Evolutionary conservation across 2,888 invertebrate species (phyloP).

Genomic region (Lycophotia porphyrea): DNA sequence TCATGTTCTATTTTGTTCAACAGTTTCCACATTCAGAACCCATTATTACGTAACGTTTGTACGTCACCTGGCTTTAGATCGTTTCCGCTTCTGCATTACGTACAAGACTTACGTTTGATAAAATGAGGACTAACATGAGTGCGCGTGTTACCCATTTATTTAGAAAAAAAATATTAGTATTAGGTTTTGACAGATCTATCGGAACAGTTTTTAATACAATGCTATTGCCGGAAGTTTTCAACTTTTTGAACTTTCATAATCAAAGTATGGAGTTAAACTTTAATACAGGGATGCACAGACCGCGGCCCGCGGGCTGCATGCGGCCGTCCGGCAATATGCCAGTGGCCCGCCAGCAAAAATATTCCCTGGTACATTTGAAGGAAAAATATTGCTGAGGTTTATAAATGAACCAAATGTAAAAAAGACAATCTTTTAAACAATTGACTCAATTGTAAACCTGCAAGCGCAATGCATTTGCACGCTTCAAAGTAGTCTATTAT

Average conservation of each 20-base stretch:
- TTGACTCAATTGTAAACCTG: no score
- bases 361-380: no score
- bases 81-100: conserved; percentile 48
- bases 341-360: no score
- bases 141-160: conserved; percentile 12
- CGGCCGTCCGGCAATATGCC: no score
- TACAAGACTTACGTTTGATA: conserved; percentile 16
- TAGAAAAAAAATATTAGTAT: conserved; percentile 11
- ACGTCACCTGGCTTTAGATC: conserved; percentile 31
- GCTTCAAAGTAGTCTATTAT: no score
- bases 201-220: neutral
- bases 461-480: no score
- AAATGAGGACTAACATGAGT: conserved; percentile 22
- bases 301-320: no score
- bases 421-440: no score
- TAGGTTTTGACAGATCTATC: no score
- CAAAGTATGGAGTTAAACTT: neutral
- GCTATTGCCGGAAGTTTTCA: neutral
- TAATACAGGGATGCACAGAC: no score
- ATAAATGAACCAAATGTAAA: no score
- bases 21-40: conserved; percentile 26
- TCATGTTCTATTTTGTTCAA: conserved; percentile 37
- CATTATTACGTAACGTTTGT: conserved; percentile 40
- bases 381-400: no score
- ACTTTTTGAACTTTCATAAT: neutral